Conservation (phyloP, 2,113 vertebrate species). For the Elachura formosa region DNA sequence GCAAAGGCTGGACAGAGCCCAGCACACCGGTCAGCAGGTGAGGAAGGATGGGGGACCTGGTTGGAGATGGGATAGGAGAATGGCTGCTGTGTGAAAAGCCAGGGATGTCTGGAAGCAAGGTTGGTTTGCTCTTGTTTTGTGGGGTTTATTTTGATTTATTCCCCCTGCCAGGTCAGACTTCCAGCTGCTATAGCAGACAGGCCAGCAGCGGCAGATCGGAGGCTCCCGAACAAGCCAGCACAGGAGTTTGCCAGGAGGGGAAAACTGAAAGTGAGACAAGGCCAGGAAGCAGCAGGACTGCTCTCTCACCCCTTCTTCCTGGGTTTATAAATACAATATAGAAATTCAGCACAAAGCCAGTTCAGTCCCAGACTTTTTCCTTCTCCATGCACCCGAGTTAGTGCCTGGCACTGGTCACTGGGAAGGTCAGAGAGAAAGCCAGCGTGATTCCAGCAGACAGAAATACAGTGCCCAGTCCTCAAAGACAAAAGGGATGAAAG, state of each 20-base stretch:
- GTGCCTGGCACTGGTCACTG: accelerated
- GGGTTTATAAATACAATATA: background rate
- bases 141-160: background rate
- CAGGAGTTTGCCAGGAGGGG: background rate
- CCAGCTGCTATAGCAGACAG: background rate
- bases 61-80: background rate
- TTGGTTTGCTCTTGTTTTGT: background rate
- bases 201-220: background rate
- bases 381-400: accelerated
- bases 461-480: background rate
- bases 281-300: background rate
- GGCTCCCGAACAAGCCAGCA: accelerated
- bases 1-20: background rate
- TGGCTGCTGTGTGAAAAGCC: background rate
- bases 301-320: background rate
- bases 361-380: background rate
- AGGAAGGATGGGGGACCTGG: background rate
- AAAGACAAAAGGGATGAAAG: background rate
- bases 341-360: background rate
- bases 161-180: background rate
- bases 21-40: accelerated
- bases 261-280: background rate
- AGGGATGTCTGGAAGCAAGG: background rate
- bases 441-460: background rate
- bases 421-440: background rate